Percentiles rank a stretch among this genome's conserved stretches.
phyloP scores from a whole-genome alignment of 2,113 vertebrate genomes.

The Etheostoma spectabile region DNA sequence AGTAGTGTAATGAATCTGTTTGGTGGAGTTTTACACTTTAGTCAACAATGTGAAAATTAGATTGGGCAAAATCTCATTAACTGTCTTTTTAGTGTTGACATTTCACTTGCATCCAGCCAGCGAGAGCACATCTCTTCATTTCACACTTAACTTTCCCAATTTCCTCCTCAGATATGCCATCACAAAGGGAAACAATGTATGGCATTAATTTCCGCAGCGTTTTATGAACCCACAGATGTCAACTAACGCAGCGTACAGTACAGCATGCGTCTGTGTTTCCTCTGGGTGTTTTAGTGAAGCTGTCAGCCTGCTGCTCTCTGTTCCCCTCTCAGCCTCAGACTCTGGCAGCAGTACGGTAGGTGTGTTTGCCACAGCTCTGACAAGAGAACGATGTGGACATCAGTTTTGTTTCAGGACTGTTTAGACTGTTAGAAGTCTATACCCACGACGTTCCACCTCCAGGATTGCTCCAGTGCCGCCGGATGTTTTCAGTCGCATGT shows the following conservation, averaged over 20 bases:
- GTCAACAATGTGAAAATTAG: conserved; percentile 64
- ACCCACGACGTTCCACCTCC: too few species aligned
- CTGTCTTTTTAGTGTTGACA: conserved; percentile 55
- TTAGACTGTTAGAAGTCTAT: not conserved
- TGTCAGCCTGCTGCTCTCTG: not conserved
- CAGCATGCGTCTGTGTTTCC: not conserved
- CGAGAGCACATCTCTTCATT: conserved; percentile 44
- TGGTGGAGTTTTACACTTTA: conserved; percentile 49
- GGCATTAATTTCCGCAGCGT: conserved; percentile 50
- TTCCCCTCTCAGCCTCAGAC: not conserved
- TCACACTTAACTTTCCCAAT: conserved; percentile 62
- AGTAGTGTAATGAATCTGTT: conserved; percentile 35
- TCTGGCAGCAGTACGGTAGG: not conserved
- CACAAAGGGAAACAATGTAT: conserved; percentile 39
- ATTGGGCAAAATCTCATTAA: conserved; percentile 64
- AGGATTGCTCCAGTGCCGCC: too few species aligned
- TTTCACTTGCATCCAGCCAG: conserved; percentile 65
- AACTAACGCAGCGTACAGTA: not conserved
- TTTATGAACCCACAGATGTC: conserved; percentile 35
- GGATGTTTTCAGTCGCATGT: too few species aligned
- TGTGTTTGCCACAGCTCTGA: not conserved
- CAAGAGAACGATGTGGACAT: not conserved
- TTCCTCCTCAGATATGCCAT: conserved; percentile 35
- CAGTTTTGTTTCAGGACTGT: not conserved
- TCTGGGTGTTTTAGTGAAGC: not conserved